Evolutionary conservation across 2,797 vertebrate genomes (phyloP).

Genomic region (Apodemus agrarius): DNA sequence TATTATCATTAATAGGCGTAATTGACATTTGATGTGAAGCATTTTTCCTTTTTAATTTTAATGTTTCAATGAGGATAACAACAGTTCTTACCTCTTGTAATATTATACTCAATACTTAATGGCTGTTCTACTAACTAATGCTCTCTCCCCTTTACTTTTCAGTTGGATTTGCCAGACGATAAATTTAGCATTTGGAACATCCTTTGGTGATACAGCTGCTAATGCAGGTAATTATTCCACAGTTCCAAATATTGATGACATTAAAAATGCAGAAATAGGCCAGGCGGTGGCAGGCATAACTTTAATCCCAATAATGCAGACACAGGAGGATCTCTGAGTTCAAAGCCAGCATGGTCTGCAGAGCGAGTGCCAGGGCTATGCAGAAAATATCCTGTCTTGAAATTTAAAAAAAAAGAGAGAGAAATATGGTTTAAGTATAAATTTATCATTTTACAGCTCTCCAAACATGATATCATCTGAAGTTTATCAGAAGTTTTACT

Average conservation of each 20-base stretch:
- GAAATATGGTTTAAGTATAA: constrained; percentile 48
- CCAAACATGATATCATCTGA: background rate
- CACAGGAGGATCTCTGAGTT: too few relatives aligned
- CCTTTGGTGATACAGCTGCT: constrained; percentile 92
- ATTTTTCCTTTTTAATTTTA: constrained; percentile 8
- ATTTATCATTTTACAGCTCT: constrained; percentile 21
- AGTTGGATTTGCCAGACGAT: constrained; percentile 95
- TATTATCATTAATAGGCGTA: background rate
- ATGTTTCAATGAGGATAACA: background rate
- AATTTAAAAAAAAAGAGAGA: background rate
- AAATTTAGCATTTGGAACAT: constrained; percentile 93
- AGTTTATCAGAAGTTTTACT: background rate
- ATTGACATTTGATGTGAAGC: constrained; percentile 42
- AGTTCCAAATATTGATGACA: constrained; percentile 33
- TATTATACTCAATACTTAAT: background rate
- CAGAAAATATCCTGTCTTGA: background rate
- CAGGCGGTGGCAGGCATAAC: background rate
- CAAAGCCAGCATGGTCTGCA: background rate
- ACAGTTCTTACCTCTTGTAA: background rate
- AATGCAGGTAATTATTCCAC: constrained; percentile 89
- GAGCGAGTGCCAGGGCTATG: background rate
- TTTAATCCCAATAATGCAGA: background rate
- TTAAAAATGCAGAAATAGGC: background rate
- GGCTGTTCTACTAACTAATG: constrained; percentile 19
- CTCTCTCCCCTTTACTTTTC: constrained; percentile 23